Evolutionary conservation across 2,797 vertebrate species (phyloP), one percentile per base, ranked within the genome.

Genomic region (Poeciliopsis gracilis): DNA sequence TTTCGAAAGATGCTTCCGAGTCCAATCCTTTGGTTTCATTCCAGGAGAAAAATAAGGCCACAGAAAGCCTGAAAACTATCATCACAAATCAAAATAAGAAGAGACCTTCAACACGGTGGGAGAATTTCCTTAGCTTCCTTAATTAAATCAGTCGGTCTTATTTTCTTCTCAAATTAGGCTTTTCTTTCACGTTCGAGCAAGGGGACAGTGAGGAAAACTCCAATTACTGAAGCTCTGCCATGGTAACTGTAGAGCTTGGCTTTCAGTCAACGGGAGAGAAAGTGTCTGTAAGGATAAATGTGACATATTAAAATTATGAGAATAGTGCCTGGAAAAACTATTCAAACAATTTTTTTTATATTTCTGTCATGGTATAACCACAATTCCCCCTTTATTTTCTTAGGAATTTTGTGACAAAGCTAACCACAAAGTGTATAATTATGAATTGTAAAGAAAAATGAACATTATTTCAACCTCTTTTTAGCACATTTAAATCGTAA

Each of bases 1-100:
- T 83, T 76, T 45, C 20, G 38, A 77, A 77, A 77, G 59, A 74
- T 47, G 75, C 33, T 20, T 46, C 49, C 49, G 1, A n/a, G 43
- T 66, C 33, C 1, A 5, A 49, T 41, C 45, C 67, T 75, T 46
- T 59, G 38, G 73, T 71, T 83, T 30, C 5, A 30, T 70, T 78
- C 74, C 1, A 13, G 59, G 77, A 33, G 18, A 7, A 75, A 13
- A 51, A 49, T 30, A 25, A 0, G 33, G 18, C 30, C 71, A 51
- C 47, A 23, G 30, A 36, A 51, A 18, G 18, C 30, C 18, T 36
- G 30, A 12, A 72, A 49, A 49, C 70, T 33, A 18, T 30, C 70
- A 38, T 47, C 69, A 47, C 69, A 46, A 7, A 30, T 71, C 45
- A 71, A 71, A 47, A 46, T 23, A 67, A 15, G 30, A 49, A 28